Base-by-base conservation (phyloP, 53 echinoderm and acorn worm genomes). In the Stichopus horrens region DNA sequence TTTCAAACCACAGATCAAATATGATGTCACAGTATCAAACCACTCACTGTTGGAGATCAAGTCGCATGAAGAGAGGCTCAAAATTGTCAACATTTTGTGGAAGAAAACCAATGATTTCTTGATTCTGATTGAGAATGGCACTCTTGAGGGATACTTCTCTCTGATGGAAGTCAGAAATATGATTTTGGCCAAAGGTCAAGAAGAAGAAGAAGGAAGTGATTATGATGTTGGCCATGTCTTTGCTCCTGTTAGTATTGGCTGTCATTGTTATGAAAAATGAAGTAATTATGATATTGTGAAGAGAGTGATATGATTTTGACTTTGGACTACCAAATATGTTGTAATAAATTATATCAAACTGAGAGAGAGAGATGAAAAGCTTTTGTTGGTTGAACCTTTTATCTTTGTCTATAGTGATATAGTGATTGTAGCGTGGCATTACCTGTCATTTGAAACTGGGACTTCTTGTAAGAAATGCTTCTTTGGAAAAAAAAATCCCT, bases 101-200 rank as follows among this genome's bases (percentile, higher is more conserved):
- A 89, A 80, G 67, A 92, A 94, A 52, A 95, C 97, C 8, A 90
- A 92, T 19, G 90, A 95, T 54, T 97, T 92, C 76, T 51, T 97
- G 79, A 83, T 97, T 56, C 88, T 97, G 21, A 90, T 97, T 58
- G 97, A 97, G 88, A 92, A 88, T 74, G 97, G 97, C n/a, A 95
- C 91, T 53, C 88, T 91, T 19, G 97, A 97, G 81, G 95, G 97
- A 56, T 97, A 88, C 65, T 55, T 90, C 74, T 92, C 93, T 8
- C 73, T 97, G 5, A 73, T 92, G 88, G 97, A 97, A 84, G 95
- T 91, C 52, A 92, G 97, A 58, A 93, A 97, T 86, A 92, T 91
- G 22, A 90, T 97, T 11, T 73, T 96, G 23, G 87, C 79, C 19
- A 86, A 76, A 57, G 73, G 53, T 13, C 21, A 14, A 13, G 63